Evolutionary conservation across 2,888 invertebrate species (phyloP).

Genomic region (Drosophila barbarae): DNA sequence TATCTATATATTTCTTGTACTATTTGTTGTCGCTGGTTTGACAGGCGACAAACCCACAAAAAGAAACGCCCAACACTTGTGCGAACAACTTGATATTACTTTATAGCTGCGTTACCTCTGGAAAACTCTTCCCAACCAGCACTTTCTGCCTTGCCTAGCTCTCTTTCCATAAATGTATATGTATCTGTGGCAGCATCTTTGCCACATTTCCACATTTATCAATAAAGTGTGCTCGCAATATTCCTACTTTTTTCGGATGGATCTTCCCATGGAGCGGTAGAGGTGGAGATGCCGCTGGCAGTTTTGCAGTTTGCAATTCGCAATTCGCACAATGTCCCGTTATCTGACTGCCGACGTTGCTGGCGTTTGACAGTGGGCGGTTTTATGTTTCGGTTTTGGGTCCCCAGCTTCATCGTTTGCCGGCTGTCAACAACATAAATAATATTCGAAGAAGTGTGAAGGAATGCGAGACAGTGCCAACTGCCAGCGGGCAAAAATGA

Average conservation of each 20-base stretch:
- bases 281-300: constrained; percentile 25
- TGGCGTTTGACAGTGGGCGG: constrained; percentile 55
- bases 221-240: constrained; percentile 27
- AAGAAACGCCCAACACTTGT: constrained; percentile 32
- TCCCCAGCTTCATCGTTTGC: constrained; percentile 34
- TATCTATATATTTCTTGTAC: constrained; percentile 6
- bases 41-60: constrained; percentile 33
- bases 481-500: constrained; percentile 16
- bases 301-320: constrained; percentile 48
- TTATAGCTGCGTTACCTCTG: constrained; percentile 1
- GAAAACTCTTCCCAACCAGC: constrained; percentile 1
- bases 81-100: constrained; percentile 44
- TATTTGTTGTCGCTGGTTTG: constrained; percentile 22
- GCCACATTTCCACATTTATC: constrained; percentile 44
- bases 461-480: constrained; percentile 28
- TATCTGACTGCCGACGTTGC: constrained; percentile 51
- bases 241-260: constrained; percentile 19
- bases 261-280: constrained; percentile 9
- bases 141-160: constrained; percentile 7
- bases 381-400: constrained; percentile 65
- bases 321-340: constrained; percentile 63
- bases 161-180: constrained; percentile 35
- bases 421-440: constrained; percentile 68
- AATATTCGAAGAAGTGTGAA: constrained; percentile 44
- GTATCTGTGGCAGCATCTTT: constrained; percentile 45